Percentiles rank a stretch among this genome's conserved stretches.
phyloP scores from a whole-genome alignment of 1,140 invertebrate species.

The Dolichoris vasculosae region DNA sequence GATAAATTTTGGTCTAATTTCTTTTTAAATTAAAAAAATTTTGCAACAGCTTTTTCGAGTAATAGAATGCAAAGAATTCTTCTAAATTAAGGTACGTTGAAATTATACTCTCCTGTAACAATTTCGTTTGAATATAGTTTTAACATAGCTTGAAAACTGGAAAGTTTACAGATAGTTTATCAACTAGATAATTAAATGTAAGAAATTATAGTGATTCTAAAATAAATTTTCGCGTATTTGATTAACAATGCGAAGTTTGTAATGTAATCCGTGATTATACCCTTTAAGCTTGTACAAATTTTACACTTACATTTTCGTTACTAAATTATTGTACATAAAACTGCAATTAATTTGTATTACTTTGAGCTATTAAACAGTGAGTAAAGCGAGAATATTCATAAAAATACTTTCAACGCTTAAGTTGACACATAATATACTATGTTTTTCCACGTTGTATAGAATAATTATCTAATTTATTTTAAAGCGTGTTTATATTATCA shows the following conservation, averaged over 20 bases:
- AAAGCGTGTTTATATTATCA: background rate
- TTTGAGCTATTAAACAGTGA: background rate
- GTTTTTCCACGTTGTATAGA: too few relatives aligned
- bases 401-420: background rate
- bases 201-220: background rate
- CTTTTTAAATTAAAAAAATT: background rate
- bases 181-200: background rate
- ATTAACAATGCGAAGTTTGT: background rate
- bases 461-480: background rate
- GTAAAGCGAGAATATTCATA: background rate
- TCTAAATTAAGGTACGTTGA: background rate
- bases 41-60: background rate
- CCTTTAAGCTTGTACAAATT: background rate
- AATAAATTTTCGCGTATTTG: background rate
- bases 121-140: slow-evolving; percentile 6
- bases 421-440: too few relatives aligned
- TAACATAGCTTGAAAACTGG: background rate
- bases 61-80: background rate
- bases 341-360: background rate
- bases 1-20: background rate
- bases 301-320: background rate
- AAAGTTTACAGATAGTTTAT: background rate
- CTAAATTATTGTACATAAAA: background rate
- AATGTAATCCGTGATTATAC: background rate
- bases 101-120: background rate